Evolutionary conservation across 1,140 invertebrate genomes (phyloP).

Genomic region (Drosophila arizonae): DNA sequence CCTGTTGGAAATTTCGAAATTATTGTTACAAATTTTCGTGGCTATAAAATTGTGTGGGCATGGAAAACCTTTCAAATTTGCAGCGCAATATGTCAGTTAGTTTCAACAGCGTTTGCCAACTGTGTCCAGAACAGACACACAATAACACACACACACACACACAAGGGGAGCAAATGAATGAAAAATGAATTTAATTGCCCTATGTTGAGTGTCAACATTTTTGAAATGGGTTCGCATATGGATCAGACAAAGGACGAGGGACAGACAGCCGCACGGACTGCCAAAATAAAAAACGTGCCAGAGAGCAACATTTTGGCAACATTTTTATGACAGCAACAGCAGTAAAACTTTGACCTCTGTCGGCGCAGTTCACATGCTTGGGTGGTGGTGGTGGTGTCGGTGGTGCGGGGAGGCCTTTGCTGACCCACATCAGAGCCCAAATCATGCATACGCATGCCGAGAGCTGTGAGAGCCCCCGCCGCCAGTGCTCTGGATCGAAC

Average conservation of each 20-base stretch:
- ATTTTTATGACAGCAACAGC: conserved; percentile 80
- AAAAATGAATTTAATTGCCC: conserved; percentile 81
- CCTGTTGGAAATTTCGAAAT: conserved; percentile 15
- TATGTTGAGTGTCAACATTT: conserved; percentile 79
- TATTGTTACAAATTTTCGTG: conserved; percentile 26
- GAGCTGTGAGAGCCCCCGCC: conserved; percentile 20
- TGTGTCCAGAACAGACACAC: conserved; percentile 51
- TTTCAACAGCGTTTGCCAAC: conserved; percentile 75
- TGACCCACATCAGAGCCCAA: conserved; percentile 67
- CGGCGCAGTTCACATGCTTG: conserved; percentile 7
- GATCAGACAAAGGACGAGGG: conserved; percentile 30
- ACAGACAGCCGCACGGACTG: conserved; percentile 22
- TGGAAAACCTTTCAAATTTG: conserved; percentile 69
- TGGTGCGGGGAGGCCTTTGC: conserved; percentile 1
- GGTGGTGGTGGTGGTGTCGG: not conserved
- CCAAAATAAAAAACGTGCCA: conserved; percentile 27
- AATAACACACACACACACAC: conserved; percentile 26
- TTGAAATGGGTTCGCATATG: conserved; percentile 72
- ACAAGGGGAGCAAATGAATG: conserved; percentile 58
- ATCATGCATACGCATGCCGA: conserved; percentile 52
- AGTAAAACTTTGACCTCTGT: conserved; percentile 75
- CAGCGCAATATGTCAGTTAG: conserved; percentile 75
- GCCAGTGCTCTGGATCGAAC: conserved; percentile 10
- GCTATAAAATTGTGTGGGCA: conserved; percentile 12
- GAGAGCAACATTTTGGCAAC: conserved; percentile 53